Conservation (phyloP, 2,113 vertebrate species). For the Pedetes capensis region DNA sequence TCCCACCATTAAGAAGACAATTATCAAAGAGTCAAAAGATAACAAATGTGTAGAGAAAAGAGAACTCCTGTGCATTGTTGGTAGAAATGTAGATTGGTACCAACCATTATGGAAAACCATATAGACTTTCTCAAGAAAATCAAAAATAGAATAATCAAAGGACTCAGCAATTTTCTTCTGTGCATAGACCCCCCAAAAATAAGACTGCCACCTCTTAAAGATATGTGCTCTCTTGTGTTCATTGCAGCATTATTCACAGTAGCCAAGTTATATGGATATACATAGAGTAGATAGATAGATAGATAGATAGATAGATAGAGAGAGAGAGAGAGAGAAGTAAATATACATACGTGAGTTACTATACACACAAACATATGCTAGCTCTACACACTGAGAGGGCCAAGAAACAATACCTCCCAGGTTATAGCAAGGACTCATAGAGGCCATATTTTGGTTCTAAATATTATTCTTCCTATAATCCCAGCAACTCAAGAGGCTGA, state of each 20-base stretch:
- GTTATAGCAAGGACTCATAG: neutral
- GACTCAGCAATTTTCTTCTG: neutral
- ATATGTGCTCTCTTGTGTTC: too few relatives aligned
- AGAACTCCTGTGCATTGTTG: too few relatives aligned
- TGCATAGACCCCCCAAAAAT: neutral
- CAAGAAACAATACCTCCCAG: neutral
- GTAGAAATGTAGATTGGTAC: neutral
- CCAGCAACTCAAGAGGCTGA: too few relatives aligned
- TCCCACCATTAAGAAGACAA: neutral
- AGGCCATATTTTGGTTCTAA: neutral
- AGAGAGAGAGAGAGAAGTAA: too few relatives aligned
- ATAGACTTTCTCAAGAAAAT: neutral
- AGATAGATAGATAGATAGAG: too few relatives aligned
- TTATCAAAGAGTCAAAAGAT: neutral
- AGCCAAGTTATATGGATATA: too few relatives aligned
- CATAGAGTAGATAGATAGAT: too few relatives aligned
- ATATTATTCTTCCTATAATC: neutral
- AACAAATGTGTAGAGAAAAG: too few relatives aligned
- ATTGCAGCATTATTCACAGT: too few relatives aligned
- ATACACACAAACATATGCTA: neutral
- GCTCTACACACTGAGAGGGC: neutral
- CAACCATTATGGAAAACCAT: neutral
- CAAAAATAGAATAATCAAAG: too few relatives aligned
- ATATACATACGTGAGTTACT: neutral
- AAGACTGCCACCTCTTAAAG: neutral